These are phyloP conservation scores for Linnaemya vulpina DNA, from an alignment of 2,888 invertebrate genomes.

Conservation along the genomic window DNA sequence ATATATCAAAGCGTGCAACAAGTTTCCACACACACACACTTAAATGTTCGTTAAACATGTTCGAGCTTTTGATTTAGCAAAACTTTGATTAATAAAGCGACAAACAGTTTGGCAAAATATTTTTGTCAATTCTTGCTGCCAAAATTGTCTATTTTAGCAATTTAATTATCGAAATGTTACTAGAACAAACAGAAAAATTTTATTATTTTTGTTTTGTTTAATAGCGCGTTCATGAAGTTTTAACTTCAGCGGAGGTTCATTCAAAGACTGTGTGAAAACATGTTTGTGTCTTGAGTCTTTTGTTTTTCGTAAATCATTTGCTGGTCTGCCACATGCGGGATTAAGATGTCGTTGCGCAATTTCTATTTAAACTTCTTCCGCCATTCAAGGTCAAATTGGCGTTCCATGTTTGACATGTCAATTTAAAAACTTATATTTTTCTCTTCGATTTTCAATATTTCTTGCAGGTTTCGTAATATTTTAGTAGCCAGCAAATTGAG, in stretches of 20 bases:
- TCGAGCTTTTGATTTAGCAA: slow-evolving; percentile 3
- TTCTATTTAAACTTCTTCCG: slow-evolving; percentile 55
- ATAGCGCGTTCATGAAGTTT: neutral
- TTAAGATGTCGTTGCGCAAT: slow-evolving; percentile 31
- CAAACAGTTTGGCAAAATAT: slow-evolving; percentile 14
- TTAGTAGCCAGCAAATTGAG: neutral
- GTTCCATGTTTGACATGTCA: slow-evolving; percentile 13
- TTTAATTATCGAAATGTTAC: neutral
- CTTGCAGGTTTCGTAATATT: slow-evolving; percentile 16
- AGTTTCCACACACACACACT: slow-evolving; percentile 35
- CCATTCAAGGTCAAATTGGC: slow-evolving; percentile 62
- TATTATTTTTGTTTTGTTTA: neutral
- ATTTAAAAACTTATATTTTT: slow-evolving; percentile 19
- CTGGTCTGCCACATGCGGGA: neutral
- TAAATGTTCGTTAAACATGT: slow-evolving; percentile 8
- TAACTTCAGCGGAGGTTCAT: neutral
- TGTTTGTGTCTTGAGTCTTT: slow-evolving; percentile 69
- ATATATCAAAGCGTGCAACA: slow-evolving; percentile 40
- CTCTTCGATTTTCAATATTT: slow-evolving; percentile 13
- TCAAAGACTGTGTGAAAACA: neutral
- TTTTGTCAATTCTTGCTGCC: neutral
- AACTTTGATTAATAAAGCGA: slow-evolving; percentile 28
- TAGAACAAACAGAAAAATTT: neutral
- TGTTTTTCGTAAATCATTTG: slow-evolving; percentile 10
- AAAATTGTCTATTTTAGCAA: neutral